Conservation (phyloP, 2,113 vertebrate species). For the Rhombomys opimus region DNA sequence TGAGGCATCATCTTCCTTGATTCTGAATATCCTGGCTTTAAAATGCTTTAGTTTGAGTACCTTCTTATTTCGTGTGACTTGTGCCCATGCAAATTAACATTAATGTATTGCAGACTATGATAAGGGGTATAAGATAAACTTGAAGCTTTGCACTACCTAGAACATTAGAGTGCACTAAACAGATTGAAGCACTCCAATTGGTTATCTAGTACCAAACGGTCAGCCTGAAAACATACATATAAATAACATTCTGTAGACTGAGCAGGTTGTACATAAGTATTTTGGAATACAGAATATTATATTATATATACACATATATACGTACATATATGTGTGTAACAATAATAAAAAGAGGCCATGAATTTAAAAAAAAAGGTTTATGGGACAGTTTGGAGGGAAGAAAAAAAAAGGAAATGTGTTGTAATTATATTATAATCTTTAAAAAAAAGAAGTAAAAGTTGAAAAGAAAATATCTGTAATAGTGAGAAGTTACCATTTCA, state of each 20-base stretch:
- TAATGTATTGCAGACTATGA: background rate
- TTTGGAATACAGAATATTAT: background rate
- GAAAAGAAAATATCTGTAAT: background rate
- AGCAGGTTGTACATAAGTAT: background rate
- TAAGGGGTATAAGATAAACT: background rate
- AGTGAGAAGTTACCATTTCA: background rate
- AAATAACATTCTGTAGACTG: background rate
- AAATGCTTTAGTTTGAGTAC: background rate
- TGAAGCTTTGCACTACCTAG: background rate
- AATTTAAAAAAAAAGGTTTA: background rate
- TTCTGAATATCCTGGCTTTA: background rate
- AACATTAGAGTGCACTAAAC: background rate
- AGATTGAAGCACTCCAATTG: background rate
- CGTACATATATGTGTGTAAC: background rate
- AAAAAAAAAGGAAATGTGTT: background rate
- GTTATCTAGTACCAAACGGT: background rate
- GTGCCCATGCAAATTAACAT: constrained; percentile 2
- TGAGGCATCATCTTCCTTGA: background rate
- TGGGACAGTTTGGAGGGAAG: background rate
- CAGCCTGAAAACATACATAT: background rate
- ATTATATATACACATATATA: background rate
- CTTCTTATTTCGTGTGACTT: background rate
- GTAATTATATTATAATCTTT: background rate
- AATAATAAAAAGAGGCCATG: background rate
- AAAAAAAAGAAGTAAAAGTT: background rate